These are phyloP conservation scores for Acanthosepion lycidas DNA, from an alignment of 2,888 invertebrate genomes.

Conservation along the genomic window DNA sequence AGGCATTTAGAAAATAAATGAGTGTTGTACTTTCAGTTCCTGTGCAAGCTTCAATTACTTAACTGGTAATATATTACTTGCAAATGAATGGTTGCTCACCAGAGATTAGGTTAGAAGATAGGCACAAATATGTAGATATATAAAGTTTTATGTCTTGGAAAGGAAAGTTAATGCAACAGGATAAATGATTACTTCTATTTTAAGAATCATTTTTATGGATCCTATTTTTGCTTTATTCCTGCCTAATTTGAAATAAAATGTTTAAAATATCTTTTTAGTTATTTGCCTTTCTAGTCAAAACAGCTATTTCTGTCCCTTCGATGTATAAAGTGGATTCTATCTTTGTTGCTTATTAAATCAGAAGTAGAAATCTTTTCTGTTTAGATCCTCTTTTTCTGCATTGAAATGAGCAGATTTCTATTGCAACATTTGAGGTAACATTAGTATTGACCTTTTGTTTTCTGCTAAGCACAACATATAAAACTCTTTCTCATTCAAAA, in stretches of 20 bases:
- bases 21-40: not conserved
- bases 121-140: not conserved
- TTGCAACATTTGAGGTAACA: not conserved
- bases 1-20: too few species aligned
- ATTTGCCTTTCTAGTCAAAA: not conserved
- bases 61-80: not conserved
- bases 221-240: not conserved
- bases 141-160: not conserved
- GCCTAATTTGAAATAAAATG: not conserved
- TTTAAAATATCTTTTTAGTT: not conserved
- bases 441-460: not conserved
- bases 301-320: too few species aligned
- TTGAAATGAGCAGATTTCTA: not conserved
- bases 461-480: not conserved
- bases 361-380: not conserved
- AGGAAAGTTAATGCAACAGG: not conserved
- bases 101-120: not conserved
- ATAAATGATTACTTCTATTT: not conserved
- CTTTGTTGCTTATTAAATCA: not conserved
- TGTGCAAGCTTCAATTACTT: not conserved
- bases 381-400: not conserved
- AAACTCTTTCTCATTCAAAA: not conserved
- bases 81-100: not conserved
- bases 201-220: not conserved
- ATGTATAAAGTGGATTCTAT: too few species aligned